Conservation (phyloP, 1,140 invertebrate genomes). For the Drosophila pandora region DNA sequence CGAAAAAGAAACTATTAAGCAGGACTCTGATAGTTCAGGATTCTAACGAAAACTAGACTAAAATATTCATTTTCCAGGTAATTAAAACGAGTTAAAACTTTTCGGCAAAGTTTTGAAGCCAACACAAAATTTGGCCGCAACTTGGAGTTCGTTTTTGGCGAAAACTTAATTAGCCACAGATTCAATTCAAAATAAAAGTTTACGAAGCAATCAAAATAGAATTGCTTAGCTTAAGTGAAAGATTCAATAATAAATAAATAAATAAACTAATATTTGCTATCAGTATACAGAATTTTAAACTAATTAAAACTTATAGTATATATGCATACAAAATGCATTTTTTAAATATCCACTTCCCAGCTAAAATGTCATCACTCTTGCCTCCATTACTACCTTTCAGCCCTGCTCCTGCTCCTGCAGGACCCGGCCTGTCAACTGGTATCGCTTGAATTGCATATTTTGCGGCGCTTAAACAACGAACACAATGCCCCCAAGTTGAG, state of each 20-base stretch:
- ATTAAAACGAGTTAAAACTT: conserved; percentile 26
- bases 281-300: too few relatives aligned
- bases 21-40: too few relatives aligned
- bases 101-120: background rate
- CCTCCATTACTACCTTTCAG: background rate
- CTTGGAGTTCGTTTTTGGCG: conserved; percentile 6
- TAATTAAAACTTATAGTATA: too few relatives aligned
- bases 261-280: too few relatives aligned
- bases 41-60: background rate
- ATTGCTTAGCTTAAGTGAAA: too few relatives aligned
- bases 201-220: background rate
- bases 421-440: conserved; percentile 44
- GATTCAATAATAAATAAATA: too few relatives aligned
- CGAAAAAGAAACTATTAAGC: background rate
- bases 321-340: background rate
- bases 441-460: conserved; percentile 70
- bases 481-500: conserved; percentile 61
- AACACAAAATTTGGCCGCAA: background rate
- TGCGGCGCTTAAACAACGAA: conserved; percentile 67
- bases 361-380: conserved; percentile 12
- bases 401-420: conserved; percentile 3
- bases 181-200: too few relatives aligned
- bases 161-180: too few relatives aligned
- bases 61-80: conserved; percentile 1
- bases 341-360: background rate